Evolutionary conservation across 2,113 vertebrate genomes (phyloP).

Genomic region (Cottus gobio): DNA sequence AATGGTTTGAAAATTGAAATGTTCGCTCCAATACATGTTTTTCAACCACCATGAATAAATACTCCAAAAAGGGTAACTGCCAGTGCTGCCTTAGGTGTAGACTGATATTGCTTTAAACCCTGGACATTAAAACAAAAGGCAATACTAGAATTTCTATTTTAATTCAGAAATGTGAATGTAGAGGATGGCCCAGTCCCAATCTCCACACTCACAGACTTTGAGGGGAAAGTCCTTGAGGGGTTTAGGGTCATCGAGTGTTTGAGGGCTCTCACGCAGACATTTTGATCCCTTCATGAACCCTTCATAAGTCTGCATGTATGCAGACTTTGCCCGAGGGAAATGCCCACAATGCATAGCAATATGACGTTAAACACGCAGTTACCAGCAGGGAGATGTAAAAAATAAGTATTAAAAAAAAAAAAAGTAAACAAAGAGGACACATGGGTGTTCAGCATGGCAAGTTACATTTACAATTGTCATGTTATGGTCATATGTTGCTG

Average conservation of each 20-base stretch:
- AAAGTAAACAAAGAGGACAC: neutral
- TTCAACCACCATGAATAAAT: conserved; percentile 43
- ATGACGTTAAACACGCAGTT: neutral
- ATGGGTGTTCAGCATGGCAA: neutral
- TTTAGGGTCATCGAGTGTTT: too few species aligned
- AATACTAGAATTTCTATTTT: neutral
- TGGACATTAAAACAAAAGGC: conserved; percentile 10
- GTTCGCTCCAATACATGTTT: conserved; percentile 36
- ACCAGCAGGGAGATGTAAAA: too few species aligned
- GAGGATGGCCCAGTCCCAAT: neutral
- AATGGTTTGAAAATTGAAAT: conserved; percentile 49
- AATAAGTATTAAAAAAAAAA: neutral
- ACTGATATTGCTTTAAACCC: neutral
- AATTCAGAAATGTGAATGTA: neutral
- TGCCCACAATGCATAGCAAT: neutral
- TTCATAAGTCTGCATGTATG: neutral
- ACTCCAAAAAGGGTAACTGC: conserved; percentile 4
- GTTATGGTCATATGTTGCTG: too few species aligned
- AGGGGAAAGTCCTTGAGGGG: too few species aligned
- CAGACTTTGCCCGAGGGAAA: neutral
- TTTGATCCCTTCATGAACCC: neutral
- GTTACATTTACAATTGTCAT: neutral
- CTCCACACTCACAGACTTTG: too few species aligned
- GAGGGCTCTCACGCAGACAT: too few species aligned
- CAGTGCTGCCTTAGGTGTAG: conserved; percentile 1